Conservation (phyloP, 2,888 invertebrate species). For the Kuschelorhynchus macadamiae region DNA sequence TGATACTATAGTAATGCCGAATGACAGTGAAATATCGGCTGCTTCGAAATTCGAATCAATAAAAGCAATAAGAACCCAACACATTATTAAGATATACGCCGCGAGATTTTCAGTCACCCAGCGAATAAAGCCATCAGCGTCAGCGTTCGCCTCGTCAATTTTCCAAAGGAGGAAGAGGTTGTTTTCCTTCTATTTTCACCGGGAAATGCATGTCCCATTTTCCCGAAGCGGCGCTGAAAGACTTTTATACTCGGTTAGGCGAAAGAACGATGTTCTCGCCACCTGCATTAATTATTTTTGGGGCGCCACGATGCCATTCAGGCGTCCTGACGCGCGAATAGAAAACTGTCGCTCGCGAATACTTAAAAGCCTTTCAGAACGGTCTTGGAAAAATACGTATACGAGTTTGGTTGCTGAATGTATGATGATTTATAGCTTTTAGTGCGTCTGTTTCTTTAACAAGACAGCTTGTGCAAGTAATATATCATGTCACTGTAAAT, state of each 20-base stretch:
- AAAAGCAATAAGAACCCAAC: background rate
- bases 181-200: constrained; percentile 44
- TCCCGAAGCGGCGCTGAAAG: constrained; percentile 31
- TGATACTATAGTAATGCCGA: too few relatives aligned
- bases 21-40: too few relatives aligned
- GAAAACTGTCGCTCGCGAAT: constrained; percentile 35
- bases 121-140: constrained; percentile 43
- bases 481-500: too few relatives aligned
- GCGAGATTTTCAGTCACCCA: constrained; percentile 21
- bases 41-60: too few relatives aligned
- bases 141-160: constrained; percentile 41
- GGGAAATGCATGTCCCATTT: constrained; percentile 48
- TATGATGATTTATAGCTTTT: constrained; percentile 13
- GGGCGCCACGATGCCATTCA: constrained; percentile 34
- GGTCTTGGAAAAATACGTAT: constrained; percentile 1
- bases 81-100: constrained; percentile 28
- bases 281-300: constrained; percentile 49
- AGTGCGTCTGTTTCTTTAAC: too few relatives aligned
- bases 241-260: constrained; percentile 47
- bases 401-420: constrained; percentile 5
- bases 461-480: too few relatives aligned
- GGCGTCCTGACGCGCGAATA: constrained; percentile 37
- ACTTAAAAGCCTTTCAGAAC: constrained; percentile 20
- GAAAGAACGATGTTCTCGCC: constrained; percentile 48
- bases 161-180: constrained; percentile 34